Percentiles rank a stretch among this genome's conserved stretches.
These are phyloP conservation scores for Malurus cyaneus DNA, from an alignment of 2,113 vertebrate species.

Conservation along the genomic window DNA sequence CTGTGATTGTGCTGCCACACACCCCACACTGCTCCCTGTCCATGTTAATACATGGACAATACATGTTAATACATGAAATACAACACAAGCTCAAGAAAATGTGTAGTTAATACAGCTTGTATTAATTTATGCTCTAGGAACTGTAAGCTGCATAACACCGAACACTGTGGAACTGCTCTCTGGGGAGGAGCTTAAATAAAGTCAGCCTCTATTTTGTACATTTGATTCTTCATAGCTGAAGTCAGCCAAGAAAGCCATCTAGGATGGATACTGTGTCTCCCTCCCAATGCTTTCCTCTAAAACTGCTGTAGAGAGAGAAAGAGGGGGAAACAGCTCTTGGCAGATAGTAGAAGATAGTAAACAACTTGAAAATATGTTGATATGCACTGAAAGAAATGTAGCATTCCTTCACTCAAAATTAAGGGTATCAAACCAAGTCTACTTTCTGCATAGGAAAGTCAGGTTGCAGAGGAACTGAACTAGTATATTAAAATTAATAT, in stretches of 20 bases:
- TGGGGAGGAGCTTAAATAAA: constrained; percentile 2
- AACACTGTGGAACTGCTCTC: neutral
- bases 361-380: neutral
- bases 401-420: neutral
- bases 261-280: neutral
- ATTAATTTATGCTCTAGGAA: constrained; percentile 25
- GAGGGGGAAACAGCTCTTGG: neutral
- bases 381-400: neutral
- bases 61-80: too few relatives aligned
- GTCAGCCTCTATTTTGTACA: neutral
- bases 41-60: neutral
- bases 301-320: neutral
- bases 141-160: neutral
- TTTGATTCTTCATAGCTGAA: constrained; percentile 16
- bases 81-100: neutral
- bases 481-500: neutral
- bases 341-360: neutral
- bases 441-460: neutral
- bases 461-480: neutral
- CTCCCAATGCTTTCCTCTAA: neutral
- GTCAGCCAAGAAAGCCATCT: neutral
- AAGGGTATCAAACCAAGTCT: neutral
- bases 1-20: neutral
- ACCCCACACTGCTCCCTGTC: neutral
- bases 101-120: neutral